Evolutionary conservation across 35 echinoderm and acorn worm genomes (phyloP), one percentile per base, ranked within the genome.

Genomic region (Ptychodera flava): DNA sequence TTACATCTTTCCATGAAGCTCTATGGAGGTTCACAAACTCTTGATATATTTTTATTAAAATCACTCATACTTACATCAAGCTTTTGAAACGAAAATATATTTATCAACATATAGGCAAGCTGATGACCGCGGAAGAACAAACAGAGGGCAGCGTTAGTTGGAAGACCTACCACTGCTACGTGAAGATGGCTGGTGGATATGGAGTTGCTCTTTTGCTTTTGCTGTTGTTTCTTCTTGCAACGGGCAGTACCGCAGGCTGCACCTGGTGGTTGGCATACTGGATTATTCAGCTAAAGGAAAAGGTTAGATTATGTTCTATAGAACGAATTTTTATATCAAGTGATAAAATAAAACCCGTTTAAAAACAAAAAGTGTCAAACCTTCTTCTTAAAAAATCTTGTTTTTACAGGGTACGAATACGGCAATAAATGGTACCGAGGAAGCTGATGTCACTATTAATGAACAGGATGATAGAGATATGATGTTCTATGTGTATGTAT

Each of bases 191-290:
- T 91, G 95, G 95, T 35, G 95, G 95, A 31, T 80, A 78, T 32
- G 22, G 77, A 38, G 78, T 79, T 79, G 77, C 79, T 38, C 36
- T 90, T 28, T 77, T 91, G 1, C 77, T 93, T 33, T 35, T 94
- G 27, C 82, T 84, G 30, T 52, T 87, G 34, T 97, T 87, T 84
- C 15, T 94, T 27, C 33, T 97, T 0, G 86, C 94, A 87, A 79
- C 94, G 27, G 87, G 81, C 22, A 80, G 87, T 2, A 80, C 94
- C 33, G 92, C 95, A 29, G 85, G 93, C 81, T 94, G 94, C 88
- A 97, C 91, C 85, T 91, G 84, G 87, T 97, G 95, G 95, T 88
- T 97, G 1, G 88, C 84, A 35, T 89, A 87, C 32, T 97, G 95
- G 95, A 88, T 97, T 16, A 88, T 76, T 36, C 88, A 92, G 28